phyloP scores from a whole-genome alignment of 92 coral and sea anemone genomes.

The Zoanthus sociatus region DNA sequence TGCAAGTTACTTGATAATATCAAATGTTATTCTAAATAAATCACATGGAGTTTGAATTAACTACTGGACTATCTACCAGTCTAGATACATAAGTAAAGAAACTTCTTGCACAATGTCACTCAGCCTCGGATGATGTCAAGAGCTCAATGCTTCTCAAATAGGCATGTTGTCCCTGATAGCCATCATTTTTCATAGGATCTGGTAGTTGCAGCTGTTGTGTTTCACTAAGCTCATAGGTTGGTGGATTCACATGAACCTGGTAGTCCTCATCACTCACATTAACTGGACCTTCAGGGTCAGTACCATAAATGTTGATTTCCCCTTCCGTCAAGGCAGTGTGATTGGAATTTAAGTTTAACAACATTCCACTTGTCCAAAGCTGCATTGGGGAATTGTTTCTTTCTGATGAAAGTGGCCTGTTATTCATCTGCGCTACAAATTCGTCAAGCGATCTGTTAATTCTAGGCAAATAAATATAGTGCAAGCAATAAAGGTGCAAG shows the following conservation, averaged over 20 bases:
- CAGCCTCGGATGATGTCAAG: constrained; percentile 32
- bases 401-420: too few species aligned
- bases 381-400: too few species aligned
- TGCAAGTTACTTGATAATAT: background rate
- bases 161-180: too few species aligned
- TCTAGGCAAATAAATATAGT: too few species aligned
- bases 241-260: constrained; percentile 55
- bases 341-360: too few species aligned
- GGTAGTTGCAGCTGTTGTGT: constrained; percentile 12
- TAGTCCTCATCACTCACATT: constrained; percentile 51
- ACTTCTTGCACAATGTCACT: constrained; percentile 13
- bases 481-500: constrained; percentile 65
- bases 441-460: too few species aligned
- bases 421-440: too few species aligned
- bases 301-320: too few species aligned
- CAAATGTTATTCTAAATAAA: constrained; percentile 2
- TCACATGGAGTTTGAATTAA: background rate
- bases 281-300: constrained; percentile 45
- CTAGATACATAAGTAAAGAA: background rate
- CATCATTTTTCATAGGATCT: too few species aligned
- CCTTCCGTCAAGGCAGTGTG: too few species aligned
- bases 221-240: constrained; percentile 40
- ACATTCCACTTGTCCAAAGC: too few species aligned
- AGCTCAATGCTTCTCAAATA: background rate
- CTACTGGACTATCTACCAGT: constrained; percentile 23